These are phyloP conservation scores for Stegophylla sp. DNA, from an alignment of 2,888 invertebrate genomes.

Conservation along the genomic window DNA sequence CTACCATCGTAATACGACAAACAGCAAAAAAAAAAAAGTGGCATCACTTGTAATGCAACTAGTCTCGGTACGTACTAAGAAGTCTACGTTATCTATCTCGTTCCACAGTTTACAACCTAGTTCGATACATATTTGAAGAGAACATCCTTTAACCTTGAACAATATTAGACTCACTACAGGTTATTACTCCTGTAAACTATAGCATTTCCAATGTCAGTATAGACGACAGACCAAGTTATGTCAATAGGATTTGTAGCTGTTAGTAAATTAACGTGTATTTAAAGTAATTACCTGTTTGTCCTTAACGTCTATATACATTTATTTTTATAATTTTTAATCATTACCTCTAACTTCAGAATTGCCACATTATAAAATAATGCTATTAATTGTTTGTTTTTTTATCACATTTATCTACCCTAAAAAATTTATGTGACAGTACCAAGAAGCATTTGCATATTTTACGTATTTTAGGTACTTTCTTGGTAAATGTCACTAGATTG, in stretches of 20 bases:
- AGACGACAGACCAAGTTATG: slow-evolving; percentile 19
- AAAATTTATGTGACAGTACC: too few species aligned
- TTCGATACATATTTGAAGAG: slow-evolving; percentile 27
- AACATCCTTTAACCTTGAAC: slow-evolving; percentile 56
- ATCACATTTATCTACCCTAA: too few species aligned
- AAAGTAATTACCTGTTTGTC: neutral
- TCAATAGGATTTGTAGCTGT: too few species aligned
- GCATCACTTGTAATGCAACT: slow-evolving; percentile 49
- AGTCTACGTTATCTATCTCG: slow-evolving; percentile 28
- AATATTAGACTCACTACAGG: slow-evolving; percentile 58
- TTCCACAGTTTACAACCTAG: slow-evolving; percentile 36
- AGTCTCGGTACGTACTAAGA: slow-evolving; percentile 53
- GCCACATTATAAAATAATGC: too few species aligned
- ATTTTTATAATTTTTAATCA: neutral
- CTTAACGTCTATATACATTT: neutral
- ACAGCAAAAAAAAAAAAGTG: slow-evolving; percentile 20
- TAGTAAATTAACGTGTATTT: neutral
- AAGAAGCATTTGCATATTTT: too few species aligned
- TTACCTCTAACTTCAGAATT: too few species aligned
- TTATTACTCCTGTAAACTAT: slow-evolving; percentile 52
- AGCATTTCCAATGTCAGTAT: slow-evolving; percentile 37
- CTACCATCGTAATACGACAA: neutral
- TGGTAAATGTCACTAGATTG: too few species aligned
- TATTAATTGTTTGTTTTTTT: too few species aligned
- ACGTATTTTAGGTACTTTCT: too few species aligned